Conservation (phyloP, 2,797 vertebrate species). For the Orientallactaga sibirica region DNA sequence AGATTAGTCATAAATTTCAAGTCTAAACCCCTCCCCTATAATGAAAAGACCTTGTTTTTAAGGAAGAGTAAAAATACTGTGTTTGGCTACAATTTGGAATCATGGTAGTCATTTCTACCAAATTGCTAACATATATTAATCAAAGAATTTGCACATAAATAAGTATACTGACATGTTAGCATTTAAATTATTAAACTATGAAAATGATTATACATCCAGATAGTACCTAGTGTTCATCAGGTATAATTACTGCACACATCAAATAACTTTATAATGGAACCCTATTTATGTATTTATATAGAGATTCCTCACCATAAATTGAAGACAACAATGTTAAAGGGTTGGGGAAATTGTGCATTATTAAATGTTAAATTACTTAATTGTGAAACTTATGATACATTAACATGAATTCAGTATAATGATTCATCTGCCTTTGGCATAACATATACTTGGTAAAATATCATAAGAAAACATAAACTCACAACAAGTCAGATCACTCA, state of each 20-base stretch:
- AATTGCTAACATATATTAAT: slow-evolving; percentile 41
- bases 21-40: not conserved
- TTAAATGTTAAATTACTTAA: slow-evolving; percentile 29
- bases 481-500: not conserved
- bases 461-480: slow-evolving; percentile 7
- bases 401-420: not conserved
- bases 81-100: slow-evolving; percentile 49
- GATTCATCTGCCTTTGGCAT: not conserved
- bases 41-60: slow-evolving; percentile 36
- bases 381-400: slow-evolving; percentile 14
- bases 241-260: slow-evolving; percentile 27
- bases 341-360: not conserved
- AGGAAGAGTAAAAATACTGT: slow-evolving; percentile 12
- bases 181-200: slow-evolving; percentile 46
- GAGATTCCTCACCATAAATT: slow-evolving; percentile 37
- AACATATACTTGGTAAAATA: slow-evolving; percentile 30
- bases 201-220: slow-evolving; percentile 50
- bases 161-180: slow-evolving; percentile 52
- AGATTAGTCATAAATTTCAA: slow-evolving; percentile 54
- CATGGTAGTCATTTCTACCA: slow-evolving; percentile 5
- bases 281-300: slow-evolving; percentile 32
- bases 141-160: slow-evolving; percentile 6
- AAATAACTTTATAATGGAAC: slow-evolving; percentile 38
- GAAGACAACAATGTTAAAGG: slow-evolving; percentile 22
- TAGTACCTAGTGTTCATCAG: not conserved